phyloP scores from a whole-genome alignment of 1,140 invertebrate species.

The Hestina assimilis region DNA sequence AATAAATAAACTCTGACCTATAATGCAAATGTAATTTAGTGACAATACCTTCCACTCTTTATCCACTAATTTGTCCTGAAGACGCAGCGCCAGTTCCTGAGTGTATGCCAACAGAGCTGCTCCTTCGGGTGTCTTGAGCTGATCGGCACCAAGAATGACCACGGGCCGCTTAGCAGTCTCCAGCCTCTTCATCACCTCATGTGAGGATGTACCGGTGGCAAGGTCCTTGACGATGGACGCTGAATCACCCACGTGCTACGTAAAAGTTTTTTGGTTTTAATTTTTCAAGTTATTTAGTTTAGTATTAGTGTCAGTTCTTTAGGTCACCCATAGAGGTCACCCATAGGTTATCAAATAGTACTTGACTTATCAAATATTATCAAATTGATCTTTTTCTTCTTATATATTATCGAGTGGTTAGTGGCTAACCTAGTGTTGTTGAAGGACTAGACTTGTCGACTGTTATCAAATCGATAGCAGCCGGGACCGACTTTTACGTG shows the following conservation, averaged over 20 bases:
- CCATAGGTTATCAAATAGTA: too few relatives aligned
- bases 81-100: constrained; percentile 83
- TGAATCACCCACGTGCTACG: constrained; percentile 90
- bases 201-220: constrained; percentile 81
- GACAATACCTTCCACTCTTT: constrained; percentile 65
- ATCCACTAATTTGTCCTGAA: constrained; percentile 70
- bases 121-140: constrained; percentile 89
- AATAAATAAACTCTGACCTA: too few relatives aligned
- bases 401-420: too few relatives aligned
- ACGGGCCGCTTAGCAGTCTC: constrained; percentile 90
- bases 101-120: constrained; percentile 86
- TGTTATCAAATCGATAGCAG: too few relatives aligned
- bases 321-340: too few relatives aligned
- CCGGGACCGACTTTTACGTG: too few relatives aligned
- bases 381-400: too few relatives aligned
- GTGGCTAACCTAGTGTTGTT: too few relatives aligned
- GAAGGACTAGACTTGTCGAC: too few relatives aligned
- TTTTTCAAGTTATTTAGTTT: too few relatives aligned
- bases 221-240: constrained; percentile 86
- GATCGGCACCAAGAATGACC: constrained; percentile 93
- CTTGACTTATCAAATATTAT: too few relatives aligned
- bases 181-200: constrained; percentile 87
- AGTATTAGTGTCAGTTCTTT: too few relatives aligned
- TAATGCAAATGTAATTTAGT: not conserved
- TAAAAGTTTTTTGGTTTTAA: not conserved